These are phyloP conservation scores for Pterostichus niger DNA, from an alignment of 2,888 invertebrate species.

Conservation along the genomic window DNA sequence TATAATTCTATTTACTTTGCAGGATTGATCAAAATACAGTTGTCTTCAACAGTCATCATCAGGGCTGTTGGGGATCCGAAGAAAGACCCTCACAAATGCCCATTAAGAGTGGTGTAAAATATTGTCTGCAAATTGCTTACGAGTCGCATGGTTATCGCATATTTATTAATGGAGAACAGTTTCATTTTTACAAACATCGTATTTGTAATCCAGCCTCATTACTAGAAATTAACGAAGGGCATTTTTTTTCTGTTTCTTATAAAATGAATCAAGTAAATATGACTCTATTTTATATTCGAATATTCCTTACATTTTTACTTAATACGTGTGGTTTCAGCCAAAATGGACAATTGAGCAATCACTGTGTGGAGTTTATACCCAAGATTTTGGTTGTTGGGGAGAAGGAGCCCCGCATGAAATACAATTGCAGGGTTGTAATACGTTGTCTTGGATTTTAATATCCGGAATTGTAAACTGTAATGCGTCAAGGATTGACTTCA, in stretches of 20 bases:
- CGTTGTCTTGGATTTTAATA: constrained; percentile 28
- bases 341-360: constrained; percentile 10
- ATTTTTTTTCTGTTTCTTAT: not conserved
- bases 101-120: too few species aligned
- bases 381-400: constrained; percentile 24
- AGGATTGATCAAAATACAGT: too few species aligned
- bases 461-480: constrained; percentile 20
- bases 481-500: constrained; percentile 17
- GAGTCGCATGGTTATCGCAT: too few species aligned
- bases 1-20: too few species aligned
- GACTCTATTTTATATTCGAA: not conserved
- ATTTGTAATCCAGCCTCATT: not conserved
- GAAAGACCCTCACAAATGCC: too few species aligned
- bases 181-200: constrained; percentile 34
- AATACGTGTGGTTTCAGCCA: constrained; percentile 8
- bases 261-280: not conserved
- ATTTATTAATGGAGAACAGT: constrained; percentile 46
- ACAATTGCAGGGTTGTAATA: not conserved
- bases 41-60: too few species aligned
- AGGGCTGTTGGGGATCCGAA: too few species aligned
- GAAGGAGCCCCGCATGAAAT: not conserved
- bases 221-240: constrained; percentile 4
- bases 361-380: not conserved
- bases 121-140: too few species aligned
- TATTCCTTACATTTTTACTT: too few species aligned